These are phyloP conservation scores for Oreochromis aureus DNA, from an alignment of 2,113 vertebrate genomes.

Conservation along the genomic window DNA sequence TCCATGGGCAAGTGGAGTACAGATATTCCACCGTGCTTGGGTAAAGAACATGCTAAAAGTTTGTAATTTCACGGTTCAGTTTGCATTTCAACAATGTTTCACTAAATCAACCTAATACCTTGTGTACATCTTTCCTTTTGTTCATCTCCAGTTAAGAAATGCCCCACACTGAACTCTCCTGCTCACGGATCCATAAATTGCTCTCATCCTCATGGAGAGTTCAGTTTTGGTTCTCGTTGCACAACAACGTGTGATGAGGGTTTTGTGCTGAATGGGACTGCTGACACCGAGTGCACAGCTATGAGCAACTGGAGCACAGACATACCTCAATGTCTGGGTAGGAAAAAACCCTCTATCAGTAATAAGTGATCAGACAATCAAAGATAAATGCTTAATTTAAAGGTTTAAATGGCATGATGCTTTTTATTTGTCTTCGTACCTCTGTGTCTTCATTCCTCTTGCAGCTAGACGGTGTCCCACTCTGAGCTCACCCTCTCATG, in stretches of 20 bases:
- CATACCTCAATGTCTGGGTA: constrained; percentile 11
- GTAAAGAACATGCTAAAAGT: constrained; percentile 14
- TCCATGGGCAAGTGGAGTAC: constrained; percentile 54
- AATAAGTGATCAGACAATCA: not conserved
- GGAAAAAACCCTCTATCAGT: not conserved
- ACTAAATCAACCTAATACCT: not conserved
- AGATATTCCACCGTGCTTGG: constrained; percentile 29
- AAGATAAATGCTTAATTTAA: not conserved
- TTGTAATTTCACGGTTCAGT: fast-evolving
- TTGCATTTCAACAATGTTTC: not conserved
- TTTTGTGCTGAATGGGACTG: constrained; percentile 34
- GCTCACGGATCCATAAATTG: constrained; percentile 56
- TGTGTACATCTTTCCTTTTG: not conserved
- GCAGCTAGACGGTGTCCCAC: constrained; percentile 54
- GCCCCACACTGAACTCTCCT: constrained; percentile 27
- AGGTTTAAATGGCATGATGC: not conserved
- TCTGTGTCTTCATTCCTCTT: not conserved
- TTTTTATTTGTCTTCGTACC: not conserved
- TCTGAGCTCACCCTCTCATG: constrained; percentile 40
- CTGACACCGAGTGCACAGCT: constrained; percentile 26
- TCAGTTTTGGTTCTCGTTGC: constrained; percentile 62
- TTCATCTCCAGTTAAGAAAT: constrained; percentile 45
- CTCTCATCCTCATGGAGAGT: constrained; percentile 19
- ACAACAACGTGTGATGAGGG: constrained; percentile 57
- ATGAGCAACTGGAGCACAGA: constrained; percentile 57